A percentile compares a stretch with the other conserved stretches of the same genome.
These are phyloP conservation scores for Pomacea canaliculata DNA, from an alignment of 2,888 invertebrate genomes.

Conservation along the genomic window DNA sequence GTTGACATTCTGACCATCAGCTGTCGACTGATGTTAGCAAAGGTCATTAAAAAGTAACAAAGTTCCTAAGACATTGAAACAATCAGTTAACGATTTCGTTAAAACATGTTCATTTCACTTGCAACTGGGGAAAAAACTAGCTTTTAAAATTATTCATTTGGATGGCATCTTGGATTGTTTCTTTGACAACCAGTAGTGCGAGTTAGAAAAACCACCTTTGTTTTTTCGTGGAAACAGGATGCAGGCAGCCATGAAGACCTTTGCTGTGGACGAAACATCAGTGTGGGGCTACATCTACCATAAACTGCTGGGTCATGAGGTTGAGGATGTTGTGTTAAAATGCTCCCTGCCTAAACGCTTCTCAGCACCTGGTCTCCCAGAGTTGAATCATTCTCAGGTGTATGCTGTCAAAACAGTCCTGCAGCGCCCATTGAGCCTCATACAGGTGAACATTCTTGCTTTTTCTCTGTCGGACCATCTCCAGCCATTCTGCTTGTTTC, in stretches of 20 bases:
- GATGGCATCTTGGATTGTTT: too few species aligned
- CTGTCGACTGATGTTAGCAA: too few species aligned
- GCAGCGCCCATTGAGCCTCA: slow-evolving; percentile 93
- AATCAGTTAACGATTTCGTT: too few species aligned
- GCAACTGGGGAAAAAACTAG: too few species aligned
- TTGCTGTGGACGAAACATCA: slow-evolving; percentile 95
- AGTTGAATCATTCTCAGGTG: slow-evolving; percentile 94
- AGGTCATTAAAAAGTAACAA: too few species aligned
- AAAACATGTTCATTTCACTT: too few species aligned
- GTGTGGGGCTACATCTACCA: slow-evolving; percentile 99
- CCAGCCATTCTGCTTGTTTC: background rate
- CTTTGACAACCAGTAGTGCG: too few species aligned
- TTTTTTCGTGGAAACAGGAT: slow-evolving; percentile 76
- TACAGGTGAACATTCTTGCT: slow-evolving; percentile 78
- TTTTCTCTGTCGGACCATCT: background rate
- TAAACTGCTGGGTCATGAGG: slow-evolving; percentile 83
- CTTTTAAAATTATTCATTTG: too few species aligned
- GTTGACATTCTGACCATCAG: too few species aligned
- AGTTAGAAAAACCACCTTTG: too few species aligned
- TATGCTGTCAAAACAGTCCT: slow-evolving; percentile 98
- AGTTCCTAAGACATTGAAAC: too few species aligned
- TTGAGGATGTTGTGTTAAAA: slow-evolving; percentile 91
- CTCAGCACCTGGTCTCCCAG: slow-evolving; percentile 96
- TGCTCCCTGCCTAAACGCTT: slow-evolving; percentile 95
- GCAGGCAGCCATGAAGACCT: slow-evolving; percentile 93